Conservation (phyloP, 2,797 vertebrate species). For the Kryptolebias ocellatus region DNA sequence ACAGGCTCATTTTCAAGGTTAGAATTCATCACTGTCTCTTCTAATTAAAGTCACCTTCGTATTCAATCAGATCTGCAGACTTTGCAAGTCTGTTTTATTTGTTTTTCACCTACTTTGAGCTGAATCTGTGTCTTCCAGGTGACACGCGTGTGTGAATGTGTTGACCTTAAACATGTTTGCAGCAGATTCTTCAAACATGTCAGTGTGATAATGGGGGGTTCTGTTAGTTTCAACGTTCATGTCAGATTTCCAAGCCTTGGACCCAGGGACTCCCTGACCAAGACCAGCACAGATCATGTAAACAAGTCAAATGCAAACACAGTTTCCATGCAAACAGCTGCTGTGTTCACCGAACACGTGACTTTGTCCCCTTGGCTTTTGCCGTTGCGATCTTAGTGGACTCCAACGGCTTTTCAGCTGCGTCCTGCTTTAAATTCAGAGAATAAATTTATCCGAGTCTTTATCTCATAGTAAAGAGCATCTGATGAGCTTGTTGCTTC, state of each 20-base stretch:
- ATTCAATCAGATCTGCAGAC: slow-evolving; percentile 3
- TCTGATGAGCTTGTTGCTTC: background rate
- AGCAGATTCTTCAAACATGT: slow-evolving; percentile 18
- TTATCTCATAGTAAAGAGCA: background rate
- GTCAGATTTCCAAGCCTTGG: background rate
- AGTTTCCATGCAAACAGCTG: slow-evolving; percentile 47
- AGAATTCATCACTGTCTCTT: slow-evolving; percentile 23
- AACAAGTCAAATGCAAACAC: slow-evolving; percentile 44
- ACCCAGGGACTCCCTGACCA: slow-evolving; percentile 16
- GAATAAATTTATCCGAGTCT: slow-evolving; percentile 1
- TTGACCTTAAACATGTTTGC: slow-evolving; percentile 36
- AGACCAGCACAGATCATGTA: slow-evolving; percentile 26
- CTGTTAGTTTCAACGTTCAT: slow-evolving; percentile 1
- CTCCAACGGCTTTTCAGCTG: background rate
- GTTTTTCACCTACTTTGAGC: background rate
- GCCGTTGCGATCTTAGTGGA: slow-evolving; percentile 7
- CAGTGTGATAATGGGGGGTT: background rate
- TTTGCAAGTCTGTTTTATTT: background rate
- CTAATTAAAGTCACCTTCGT: slow-evolving; percentile 25
- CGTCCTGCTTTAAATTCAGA: background rate
- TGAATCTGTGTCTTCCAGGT: no score
- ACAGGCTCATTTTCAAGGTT: slow-evolving; percentile 24
- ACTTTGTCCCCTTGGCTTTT: slow-evolving; percentile 22
- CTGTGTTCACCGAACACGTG: slow-evolving; percentile 32
- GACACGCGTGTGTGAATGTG: background rate